Conservation (phyloP, 2,797 vertebrate species). For the Ceryle rudis region DNA sequence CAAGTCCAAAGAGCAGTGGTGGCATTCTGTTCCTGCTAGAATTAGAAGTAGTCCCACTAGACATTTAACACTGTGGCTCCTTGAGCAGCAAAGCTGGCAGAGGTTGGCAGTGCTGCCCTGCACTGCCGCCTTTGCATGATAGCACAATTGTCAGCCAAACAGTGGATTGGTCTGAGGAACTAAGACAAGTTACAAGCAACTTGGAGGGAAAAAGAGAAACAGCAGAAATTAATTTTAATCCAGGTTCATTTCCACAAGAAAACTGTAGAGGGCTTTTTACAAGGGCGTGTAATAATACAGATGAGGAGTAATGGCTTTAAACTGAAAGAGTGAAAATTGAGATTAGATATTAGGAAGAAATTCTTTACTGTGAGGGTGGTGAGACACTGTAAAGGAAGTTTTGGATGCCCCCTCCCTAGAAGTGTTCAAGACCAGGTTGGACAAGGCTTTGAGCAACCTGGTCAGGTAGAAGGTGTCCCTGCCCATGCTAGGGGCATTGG, state of each 20-base stretch:
- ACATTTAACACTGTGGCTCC: conserved; percentile 38
- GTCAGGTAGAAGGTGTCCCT: neutral
- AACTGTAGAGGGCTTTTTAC: neutral
- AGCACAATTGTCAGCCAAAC: neutral
- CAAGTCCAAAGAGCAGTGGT: neutral
- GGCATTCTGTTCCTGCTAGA: conserved; percentile 45
- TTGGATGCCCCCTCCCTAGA: neutral
- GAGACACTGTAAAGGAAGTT: neutral
- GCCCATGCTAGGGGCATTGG: neutral
- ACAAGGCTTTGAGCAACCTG: neutral
- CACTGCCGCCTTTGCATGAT: neutral
- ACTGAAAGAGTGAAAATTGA: neutral
- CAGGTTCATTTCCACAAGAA: neutral
- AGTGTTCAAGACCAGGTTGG: neutral
- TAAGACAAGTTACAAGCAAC: neutral
- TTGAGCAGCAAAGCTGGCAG: conserved; percentile 9
- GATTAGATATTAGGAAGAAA: neutral
- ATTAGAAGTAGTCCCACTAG: conserved; percentile 37
- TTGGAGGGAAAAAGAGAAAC: fast-evolving
- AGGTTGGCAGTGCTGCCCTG: neutral
- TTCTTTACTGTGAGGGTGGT: too few relatives aligned
- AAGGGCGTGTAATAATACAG: neutral
- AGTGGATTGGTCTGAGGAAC: neutral
- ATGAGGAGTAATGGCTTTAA: neutral
- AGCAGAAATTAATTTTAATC: neutral